phyloP scores from a whole-genome alignment of 2,113 vertebrate genomes.

The Pluvianellus socialis region DNA sequence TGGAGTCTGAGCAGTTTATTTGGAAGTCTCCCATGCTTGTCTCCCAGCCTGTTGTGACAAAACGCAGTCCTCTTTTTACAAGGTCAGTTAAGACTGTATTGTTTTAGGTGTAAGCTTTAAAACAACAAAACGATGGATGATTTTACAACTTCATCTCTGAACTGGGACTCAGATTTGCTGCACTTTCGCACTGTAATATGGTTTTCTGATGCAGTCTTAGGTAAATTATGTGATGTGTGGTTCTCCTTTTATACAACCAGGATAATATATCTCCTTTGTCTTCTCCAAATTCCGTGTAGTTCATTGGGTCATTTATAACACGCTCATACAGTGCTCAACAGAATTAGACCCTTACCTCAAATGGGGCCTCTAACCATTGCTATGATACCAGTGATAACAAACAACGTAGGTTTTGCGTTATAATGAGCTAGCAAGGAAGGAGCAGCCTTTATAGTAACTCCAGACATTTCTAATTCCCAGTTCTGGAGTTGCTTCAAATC shows the following conservation, averaged over 20 bases:
- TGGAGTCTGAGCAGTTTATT: not conserved
- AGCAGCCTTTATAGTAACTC: not conserved
- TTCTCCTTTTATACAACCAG: not conserved
- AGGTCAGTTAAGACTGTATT: not conserved
- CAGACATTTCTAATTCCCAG: not conserved
- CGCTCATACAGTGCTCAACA: not conserved
- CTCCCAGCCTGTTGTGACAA: not conserved
- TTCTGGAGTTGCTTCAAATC: conserved; percentile 9
- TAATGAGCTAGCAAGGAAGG: not conserved
- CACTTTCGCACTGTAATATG: not conserved
- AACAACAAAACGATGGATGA: not conserved
- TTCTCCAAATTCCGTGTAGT: not conserved
- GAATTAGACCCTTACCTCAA: not conserved
- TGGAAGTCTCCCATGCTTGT: not conserved
- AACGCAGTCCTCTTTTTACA: not conserved
- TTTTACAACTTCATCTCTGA: not conserved
- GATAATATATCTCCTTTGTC: not conserved
- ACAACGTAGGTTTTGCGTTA: not conserved
- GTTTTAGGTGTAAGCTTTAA: not conserved
- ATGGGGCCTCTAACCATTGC: not conserved
- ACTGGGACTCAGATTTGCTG: not conserved
- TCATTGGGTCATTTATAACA: not conserved
- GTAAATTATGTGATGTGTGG: not conserved
- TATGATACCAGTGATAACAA: conserved; percentile 4
- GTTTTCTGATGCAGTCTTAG: not conserved